A percentile compares a stretch with the other conserved stretches of the same genome.
Evolutionary conservation across 1,140 invertebrate genomes (phyloP).

Genomic region (Pseudomyrmex dendroicus): DNA sequence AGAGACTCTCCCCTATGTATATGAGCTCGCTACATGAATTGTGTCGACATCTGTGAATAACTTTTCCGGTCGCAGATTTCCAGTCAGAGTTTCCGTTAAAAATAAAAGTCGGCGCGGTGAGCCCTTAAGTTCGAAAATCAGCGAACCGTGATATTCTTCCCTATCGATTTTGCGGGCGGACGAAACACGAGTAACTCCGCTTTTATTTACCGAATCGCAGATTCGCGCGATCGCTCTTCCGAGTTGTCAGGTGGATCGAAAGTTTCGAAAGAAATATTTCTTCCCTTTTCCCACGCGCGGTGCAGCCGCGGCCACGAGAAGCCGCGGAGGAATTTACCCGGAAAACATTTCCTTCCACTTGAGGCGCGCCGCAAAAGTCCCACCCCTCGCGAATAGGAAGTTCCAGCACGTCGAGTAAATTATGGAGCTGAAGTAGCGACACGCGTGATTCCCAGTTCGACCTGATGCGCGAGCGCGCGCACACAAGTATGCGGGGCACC

Average conservation of each 20-base stretch:
- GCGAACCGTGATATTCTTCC: slow-evolving; percentile 8
- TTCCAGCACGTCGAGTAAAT: slow-evolving; percentile 74
- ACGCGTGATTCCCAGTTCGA: slow-evolving; percentile 57
- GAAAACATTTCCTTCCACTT: slow-evolving; percentile 75
- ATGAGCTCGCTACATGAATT: slow-evolving; percentile 3
- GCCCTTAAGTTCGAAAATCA: slow-evolving; percentile 22
- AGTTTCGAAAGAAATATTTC: slow-evolving; percentile 78
- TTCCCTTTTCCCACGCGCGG: neutral
- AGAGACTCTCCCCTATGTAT: neutral
- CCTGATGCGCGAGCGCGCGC: slow-evolving; percentile 9
- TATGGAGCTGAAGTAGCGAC: slow-evolving; percentile 67
- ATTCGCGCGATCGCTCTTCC: slow-evolving; percentile 68
- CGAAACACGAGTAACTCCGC: slow-evolving; percentile 52
- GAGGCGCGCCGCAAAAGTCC: slow-evolving; percentile 53
- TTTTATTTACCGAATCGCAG: slow-evolving; percentile 61
- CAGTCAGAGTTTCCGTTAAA: slow-evolving; percentile 36
- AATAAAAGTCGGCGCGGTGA: slow-evolving; percentile 18
- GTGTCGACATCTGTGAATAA: slow-evolving; percentile 25
- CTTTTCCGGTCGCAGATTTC: slow-evolving; percentile 7
- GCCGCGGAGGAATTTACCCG: slow-evolving; percentile 66
- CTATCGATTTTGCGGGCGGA: slow-evolving; percentile 56
- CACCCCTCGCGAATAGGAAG: slow-evolving; percentile 51
- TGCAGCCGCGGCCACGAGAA: neutral
- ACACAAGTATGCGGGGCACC: slow-evolving; percentile 10
- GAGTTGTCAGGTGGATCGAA: slow-evolving; percentile 71